Conservation (phyloP, 2,888 invertebrate species). For the Hyalella azteca region DNA sequence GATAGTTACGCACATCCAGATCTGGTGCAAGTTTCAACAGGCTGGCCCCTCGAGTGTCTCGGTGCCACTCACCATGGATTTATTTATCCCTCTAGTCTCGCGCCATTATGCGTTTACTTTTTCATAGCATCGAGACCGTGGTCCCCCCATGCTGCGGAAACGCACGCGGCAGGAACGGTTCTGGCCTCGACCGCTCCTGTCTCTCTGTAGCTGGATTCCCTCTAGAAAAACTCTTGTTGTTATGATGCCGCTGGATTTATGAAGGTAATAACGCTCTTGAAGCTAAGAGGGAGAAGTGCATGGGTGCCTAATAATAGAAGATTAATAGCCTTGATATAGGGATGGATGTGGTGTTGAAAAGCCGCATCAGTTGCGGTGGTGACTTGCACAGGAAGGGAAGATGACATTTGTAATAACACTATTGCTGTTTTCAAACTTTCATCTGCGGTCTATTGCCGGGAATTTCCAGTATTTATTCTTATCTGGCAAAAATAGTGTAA, state of each 20-base stretch:
- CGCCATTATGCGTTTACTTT: no score
- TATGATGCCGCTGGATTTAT: conserved; percentile 25
- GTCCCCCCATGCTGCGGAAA: background rate
- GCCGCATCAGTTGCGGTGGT: conserved; percentile 12
- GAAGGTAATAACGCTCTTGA: conserved; percentile 31
- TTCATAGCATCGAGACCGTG: background rate
- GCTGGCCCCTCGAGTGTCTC: no score
- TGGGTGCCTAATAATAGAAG: conserved; percentile 23
- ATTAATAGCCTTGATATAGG: conserved; percentile 33
- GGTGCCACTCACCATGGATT: no score
- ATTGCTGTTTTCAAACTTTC: no score
- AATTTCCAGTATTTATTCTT: no score
- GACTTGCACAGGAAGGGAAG: background rate
- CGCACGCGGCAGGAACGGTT: background rate
- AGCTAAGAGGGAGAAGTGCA: conserved; percentile 36
- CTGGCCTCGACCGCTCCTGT: background rate
- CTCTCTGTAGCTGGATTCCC: conserved; percentile 15
- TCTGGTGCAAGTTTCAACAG: no score
- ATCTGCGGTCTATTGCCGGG: no score
- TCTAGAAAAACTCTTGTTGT: conserved; percentile 18
- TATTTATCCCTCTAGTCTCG: no score
- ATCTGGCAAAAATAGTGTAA: no score
- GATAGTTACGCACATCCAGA: no score
- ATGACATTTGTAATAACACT: conserved; percentile 24
- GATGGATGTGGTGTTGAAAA: conserved; percentile 27